These are phyloP conservation scores for Drosophila nigromelanica DNA, from an alignment of 1,140 invertebrate genomes.

Conservation along the genomic window DNA sequence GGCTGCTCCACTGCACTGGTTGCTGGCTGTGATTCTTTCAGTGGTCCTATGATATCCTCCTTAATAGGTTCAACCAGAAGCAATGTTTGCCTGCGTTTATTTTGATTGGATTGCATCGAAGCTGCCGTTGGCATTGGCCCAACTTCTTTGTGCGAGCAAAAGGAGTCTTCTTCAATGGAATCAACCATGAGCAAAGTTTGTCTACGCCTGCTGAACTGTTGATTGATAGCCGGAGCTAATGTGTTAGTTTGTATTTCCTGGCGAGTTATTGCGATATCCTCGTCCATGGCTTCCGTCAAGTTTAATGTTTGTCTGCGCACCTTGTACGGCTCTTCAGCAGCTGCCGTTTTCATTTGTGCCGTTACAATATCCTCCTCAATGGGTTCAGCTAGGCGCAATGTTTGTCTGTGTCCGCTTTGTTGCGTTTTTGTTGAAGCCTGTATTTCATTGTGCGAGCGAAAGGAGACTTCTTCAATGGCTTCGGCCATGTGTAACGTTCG, in stretches of 20 bases:
- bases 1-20: background rate
- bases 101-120: background rate
- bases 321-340: background rate
- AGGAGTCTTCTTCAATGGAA: slow-evolving; percentile 19
- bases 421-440: background rate
- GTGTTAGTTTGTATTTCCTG: slow-evolving; percentile 9
- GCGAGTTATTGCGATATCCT: slow-evolving; percentile 19
- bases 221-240: background rate
- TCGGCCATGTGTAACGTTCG: background rate
- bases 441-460: background rate
- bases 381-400: background rate
- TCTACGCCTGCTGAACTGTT: background rate
- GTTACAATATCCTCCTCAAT: background rate
- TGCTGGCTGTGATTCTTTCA: background rate
- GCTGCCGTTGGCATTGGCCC: background rate
- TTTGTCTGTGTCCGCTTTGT: background rate
- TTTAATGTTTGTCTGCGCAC: slow-evolving; percentile 33
- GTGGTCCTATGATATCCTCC: background rate
- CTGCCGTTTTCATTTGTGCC: background rate
- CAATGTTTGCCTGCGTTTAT: background rate
- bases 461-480: slow-evolving; percentile 10
- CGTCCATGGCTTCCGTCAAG: slow-evolving; percentile 45
- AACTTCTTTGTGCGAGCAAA: background rate
- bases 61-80: background rate
- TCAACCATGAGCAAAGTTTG: slow-evolving; percentile 28